phyloP scores from a whole-genome alignment of 2,113 vertebrate genomes.

The Pollachius pollachius region DNA sequence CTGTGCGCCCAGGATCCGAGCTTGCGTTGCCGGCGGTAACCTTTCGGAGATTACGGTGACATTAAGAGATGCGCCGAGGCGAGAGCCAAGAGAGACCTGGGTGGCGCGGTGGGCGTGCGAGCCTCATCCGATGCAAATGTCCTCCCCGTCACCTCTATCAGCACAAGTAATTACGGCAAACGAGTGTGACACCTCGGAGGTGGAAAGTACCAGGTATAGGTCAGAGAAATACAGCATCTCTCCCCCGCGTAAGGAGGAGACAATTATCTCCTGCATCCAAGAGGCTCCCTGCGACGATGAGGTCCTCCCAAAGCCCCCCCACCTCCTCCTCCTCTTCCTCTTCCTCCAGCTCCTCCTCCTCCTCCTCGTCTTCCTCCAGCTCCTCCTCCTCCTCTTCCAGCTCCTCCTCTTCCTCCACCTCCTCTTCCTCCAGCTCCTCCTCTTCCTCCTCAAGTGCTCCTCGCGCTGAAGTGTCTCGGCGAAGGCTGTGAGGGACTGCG shows the following conservation, averaged over 20 bases:
- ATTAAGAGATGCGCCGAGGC: conserved; percentile 58
- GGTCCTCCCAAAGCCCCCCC: too few species aligned
- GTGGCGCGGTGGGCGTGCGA: background rate
- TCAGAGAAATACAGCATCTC: conserved; percentile 61
- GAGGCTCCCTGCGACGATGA: conserved; percentile 32
- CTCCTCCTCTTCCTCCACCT: too few species aligned
- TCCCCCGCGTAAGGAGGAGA: conserved; percentile 57
- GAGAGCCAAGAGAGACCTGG: conserved; percentile 24
- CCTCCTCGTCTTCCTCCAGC: background rate
- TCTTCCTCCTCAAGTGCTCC: background rate
- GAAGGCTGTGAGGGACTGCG: conserved; percentile 39
- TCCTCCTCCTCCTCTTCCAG: background rate
- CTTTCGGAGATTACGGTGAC: conserved; percentile 68
- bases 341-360: too few species aligned
- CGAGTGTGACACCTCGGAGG: conserved; percentile 56
- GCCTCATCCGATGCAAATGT: conserved; percentile 66
- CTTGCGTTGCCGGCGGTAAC: conserved; percentile 44
- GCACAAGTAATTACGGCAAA: conserved; percentile 74
- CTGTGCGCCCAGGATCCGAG: conserved; percentile 37
- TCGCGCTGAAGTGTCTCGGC: conserved; percentile 37
- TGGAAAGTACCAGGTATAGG: conserved; percentile 52
- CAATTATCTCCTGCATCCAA: conserved; percentile 58
- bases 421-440: too few species aligned
- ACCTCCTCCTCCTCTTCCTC: too few species aligned
- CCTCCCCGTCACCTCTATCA: conserved; percentile 68